Percentiles rank a stretch among this genome's conserved stretches.
phyloP scores from a whole-genome alignment of 1,140 invertebrate genomes.

The Bombus picipes region DNA sequence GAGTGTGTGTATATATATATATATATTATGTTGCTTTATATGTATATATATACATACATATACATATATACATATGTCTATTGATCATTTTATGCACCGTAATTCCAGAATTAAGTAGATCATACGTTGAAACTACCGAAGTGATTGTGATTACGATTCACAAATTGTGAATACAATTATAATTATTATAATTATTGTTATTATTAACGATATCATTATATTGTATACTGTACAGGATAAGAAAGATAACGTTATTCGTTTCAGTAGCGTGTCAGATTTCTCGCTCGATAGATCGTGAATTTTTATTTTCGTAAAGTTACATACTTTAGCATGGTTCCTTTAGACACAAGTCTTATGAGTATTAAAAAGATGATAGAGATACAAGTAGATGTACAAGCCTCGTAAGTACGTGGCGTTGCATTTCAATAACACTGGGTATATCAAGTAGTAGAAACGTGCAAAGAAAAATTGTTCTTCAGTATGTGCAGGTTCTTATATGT shows the following conservation, averaged over 20 bases:
- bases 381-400: constrained; percentile 20
- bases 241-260: constrained; percentile 34
- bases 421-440: constrained; percentile 48
- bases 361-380: constrained; percentile 24
- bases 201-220: constrained; percentile 39
- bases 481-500: constrained; percentile 10
- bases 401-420: constrained; percentile 20
- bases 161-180: constrained; percentile 17
- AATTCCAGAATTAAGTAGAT: constrained; percentile 57
- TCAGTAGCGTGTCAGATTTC: constrained; percentile 4
- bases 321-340: constrained; percentile 23
- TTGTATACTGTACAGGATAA: constrained; percentile 39
- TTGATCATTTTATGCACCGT: constrained; percentile 60
- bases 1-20: too few species aligned
- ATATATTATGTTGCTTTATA: too few species aligned
- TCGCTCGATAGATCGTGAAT: constrained; percentile 27
- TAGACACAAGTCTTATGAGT: background rate
- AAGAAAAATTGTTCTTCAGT: constrained; percentile 1
- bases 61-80: constrained; percentile 34
- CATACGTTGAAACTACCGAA: constrained; percentile 29
- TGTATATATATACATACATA: too few species aligned
- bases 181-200: constrained; percentile 40
- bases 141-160: constrained; percentile 22
- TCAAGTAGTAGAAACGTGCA: constrained; percentile 38
- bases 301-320: constrained; percentile 30